Evolutionary conservation across 2,888 invertebrate genomes (phyloP).

Genomic region (Heterodera filipjevi): DNA sequence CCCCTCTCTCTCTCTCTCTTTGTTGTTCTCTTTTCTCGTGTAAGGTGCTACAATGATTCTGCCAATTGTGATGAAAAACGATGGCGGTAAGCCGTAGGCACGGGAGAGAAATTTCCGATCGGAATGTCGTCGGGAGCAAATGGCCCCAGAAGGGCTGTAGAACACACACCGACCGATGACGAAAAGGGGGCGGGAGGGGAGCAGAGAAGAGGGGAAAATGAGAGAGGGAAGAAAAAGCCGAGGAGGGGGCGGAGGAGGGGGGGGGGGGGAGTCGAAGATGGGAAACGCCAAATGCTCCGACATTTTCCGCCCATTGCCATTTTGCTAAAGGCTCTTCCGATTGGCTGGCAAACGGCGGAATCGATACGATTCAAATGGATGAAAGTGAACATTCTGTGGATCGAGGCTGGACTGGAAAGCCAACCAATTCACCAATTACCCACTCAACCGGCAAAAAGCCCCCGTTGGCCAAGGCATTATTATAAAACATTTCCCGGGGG

Average conservation of each 20-base stretch:
- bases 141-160: not conserved
- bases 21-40: not conserved
- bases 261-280: not conserved
- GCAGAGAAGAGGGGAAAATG: not conserved
- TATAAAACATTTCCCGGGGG: not conserved
- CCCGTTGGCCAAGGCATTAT: not conserved
- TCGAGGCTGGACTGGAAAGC: not conserved
- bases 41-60: not conserved
- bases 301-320: constrained; percentile 5
- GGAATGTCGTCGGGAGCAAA: constrained; percentile 5
- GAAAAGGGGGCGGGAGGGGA: not conserved
- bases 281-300: constrained; percentile 12
- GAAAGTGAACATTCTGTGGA: not conserved
- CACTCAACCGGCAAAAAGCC: not conserved
- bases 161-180: constrained; percentile 12
- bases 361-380: not conserved
- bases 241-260: not conserved
- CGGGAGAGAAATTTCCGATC: not conserved
- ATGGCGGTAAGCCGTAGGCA: not conserved
- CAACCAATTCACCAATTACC: not conserved
- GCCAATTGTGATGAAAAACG: not conserved
- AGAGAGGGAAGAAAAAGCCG: not conserved
- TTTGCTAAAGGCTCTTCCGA: not conserved
- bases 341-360: not conserved
- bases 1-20: not conserved